Conservation (phyloP, 2,113 vertebrate genomes). For the Pomatorhinus ruficollis region DNA sequence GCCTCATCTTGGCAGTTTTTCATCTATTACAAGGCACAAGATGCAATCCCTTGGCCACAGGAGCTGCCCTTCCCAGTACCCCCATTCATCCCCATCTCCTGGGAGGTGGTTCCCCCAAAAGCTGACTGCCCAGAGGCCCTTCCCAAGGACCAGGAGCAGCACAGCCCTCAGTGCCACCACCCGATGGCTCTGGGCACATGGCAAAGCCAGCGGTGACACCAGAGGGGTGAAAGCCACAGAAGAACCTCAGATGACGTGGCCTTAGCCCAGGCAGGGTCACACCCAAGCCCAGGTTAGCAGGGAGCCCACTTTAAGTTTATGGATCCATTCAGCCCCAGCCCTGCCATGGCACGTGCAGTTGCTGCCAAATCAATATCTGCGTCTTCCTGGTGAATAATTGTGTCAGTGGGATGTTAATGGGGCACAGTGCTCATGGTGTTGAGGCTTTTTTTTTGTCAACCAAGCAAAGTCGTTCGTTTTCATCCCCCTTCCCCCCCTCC, state of each 20-base stretch:
- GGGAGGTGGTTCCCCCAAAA: not conserved
- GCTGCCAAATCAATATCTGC: conserved; percentile 14
- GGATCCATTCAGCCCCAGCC: not conserved
- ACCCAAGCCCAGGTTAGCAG: not conserved
- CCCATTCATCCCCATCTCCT: not conserved
- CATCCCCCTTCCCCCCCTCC: not conserved
- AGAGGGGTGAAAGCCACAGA: not conserved
- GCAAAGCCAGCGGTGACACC: not conserved
- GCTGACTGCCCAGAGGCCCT: not conserved
- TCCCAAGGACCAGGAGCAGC: not conserved
- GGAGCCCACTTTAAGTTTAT: fast-evolving
- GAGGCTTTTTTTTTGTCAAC: not conserved
- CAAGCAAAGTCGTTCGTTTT: conserved; percentile 31
- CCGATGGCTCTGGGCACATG: fast-evolving
- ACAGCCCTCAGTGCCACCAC: not conserved
- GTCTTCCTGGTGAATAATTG: not conserved
- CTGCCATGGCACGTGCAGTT: not conserved
- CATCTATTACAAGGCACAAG: fast-evolving
- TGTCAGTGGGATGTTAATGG: conserved; percentile 42
- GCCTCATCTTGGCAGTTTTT: not conserved
- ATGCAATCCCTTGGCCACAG: not conserved
- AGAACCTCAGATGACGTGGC: fast-evolving
- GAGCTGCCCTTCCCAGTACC: not conserved
- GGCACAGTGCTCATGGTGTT: not conserved
- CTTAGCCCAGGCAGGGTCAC: not conserved